Base-by-base conservation (phyloP, 2,113 vertebrate genomes). In the Cygnus buccinator region DNA sequence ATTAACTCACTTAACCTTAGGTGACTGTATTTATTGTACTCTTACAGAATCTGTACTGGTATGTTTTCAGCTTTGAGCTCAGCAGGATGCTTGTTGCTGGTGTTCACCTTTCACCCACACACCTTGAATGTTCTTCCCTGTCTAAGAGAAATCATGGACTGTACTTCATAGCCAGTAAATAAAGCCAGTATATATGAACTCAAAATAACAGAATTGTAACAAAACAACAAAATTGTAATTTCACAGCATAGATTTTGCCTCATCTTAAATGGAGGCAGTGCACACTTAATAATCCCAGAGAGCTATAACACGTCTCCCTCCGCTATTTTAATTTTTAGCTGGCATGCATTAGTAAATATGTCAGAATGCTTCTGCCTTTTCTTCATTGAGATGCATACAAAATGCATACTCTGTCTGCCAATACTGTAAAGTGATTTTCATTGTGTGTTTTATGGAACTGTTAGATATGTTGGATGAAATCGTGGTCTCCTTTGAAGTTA, bases 401-500 rank as follows among this genome's bases (percentile, higher is more conserved):
- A 94, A 91, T 87, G 66, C 43, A 44, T 84, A 28, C 26, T 72
- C 94, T 91, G 76, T 57, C 91, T 96, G 86, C 94, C 93, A 94
- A 87, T 95, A 87, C 1, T 78, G n/a, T 84, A 89, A 95, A 94
- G 93, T 82, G 89, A 97, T 94, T 97, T 96, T 94, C 95, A 95
- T 95, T 96, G 94, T 97, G 87, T 92, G 79, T 90, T 95, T 97
- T 95, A 92, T 21, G 76, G 86, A 94, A 90, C 91, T 75, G 86
- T 92, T 93, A 95, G 89, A 94, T 81, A 94, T 48, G 87, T 78
- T 97, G 93, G 91, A 92, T 94, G 91, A 95, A 97, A 97, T 95
- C 87, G 65, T 89, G 73, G 89, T 87, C 80, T 91, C 89, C 96
- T 97, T 97, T 97, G 96, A 97, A 96, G 96, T 97, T 95, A 96